phyloP scores from a whole-genome alignment of 2,888 invertebrate species.

The Arctia plantaginis region DNA sequence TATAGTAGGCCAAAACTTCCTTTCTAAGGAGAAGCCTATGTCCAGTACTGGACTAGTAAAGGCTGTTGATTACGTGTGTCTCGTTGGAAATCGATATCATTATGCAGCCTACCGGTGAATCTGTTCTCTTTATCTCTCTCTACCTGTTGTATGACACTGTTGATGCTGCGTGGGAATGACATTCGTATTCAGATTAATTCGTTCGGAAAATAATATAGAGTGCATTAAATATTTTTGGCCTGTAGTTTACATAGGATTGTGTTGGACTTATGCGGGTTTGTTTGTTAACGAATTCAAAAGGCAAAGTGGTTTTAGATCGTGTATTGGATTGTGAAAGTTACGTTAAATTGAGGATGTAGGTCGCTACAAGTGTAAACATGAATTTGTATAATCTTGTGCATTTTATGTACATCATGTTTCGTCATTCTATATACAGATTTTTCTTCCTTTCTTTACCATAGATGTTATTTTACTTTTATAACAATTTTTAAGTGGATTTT shows the following conservation, averaged over 20 bases:
- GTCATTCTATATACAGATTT: too few relatives aligned
- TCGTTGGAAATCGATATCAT: not conserved
- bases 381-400: too few relatives aligned
- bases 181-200: conserved; percentile 2
- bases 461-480: too few relatives aligned
- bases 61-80: too few relatives aligned
- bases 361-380: too few relatives aligned
- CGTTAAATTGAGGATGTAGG: not conserved
- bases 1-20: too few relatives aligned
- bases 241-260: not conserved
- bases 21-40: too few relatives aligned
- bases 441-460: too few relatives aligned
- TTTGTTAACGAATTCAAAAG: not conserved
- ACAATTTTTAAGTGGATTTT: too few relatives aligned
- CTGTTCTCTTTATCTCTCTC: conserved; percentile 8
- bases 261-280: not conserved
- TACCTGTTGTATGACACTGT: not conserved
- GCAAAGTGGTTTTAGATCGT: not conserved
- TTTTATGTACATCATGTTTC: too few relatives aligned
- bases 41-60: too few relatives aligned
- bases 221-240: not conserved
- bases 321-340: not conserved
- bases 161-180: conserved; percentile 1
- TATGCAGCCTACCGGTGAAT: not conserved
- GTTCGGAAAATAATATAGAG: not conserved